Evolutionary conservation across 2,113 vertebrate genomes (phyloP), one percentile per base, ranked within the genome.

Genomic region (Aspiorhynchus laticeps): DNA sequence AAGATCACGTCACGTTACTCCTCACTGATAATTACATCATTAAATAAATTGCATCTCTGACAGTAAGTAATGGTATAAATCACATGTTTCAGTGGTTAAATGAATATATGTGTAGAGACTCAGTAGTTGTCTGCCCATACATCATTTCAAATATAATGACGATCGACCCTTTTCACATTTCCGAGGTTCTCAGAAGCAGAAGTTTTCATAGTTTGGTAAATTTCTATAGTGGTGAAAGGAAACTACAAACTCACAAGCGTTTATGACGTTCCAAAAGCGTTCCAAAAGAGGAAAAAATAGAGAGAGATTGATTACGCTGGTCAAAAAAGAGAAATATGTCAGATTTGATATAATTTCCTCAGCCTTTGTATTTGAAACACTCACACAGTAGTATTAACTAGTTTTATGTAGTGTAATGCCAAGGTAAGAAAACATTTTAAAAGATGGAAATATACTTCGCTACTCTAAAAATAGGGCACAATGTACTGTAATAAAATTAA

Each of bases 41-140:
- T 74, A 84, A 74, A 84, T 53, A 83, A 83, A 83, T 69, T 71
- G 43, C 80, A 2, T 36, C 69, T 83, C 79, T 83, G 80, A 69
- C 80, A 83, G 41, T 67, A 83, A 83, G 80, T 69, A 69, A 69
- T 36, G 14, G 41, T 51, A 33, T 69, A 28, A 83, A 83, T 83
- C 65, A 83, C 61, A 80, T 28, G 28, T 69, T 83, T 69, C 41
- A 69, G 33, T 51, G 26, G 41, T 19, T 83, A 33, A 83, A 82
- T 82, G 61, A 61, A 61, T 61, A 80, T 36, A 80, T 61, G 21
- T 80, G 2, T 24, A 24, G 53, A 59, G 21, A 24, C 21, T 24
- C 21, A 24, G 19, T 24, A 59, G 53, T 59, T 69, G 77, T 33
- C 51, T 79, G 48, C 31, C 24, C 33, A 80, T 63, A 41, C 31